phyloP scores from a whole-genome alignment of 2,113 vertebrate species.

The Agapornis roseicollis region DNA sequence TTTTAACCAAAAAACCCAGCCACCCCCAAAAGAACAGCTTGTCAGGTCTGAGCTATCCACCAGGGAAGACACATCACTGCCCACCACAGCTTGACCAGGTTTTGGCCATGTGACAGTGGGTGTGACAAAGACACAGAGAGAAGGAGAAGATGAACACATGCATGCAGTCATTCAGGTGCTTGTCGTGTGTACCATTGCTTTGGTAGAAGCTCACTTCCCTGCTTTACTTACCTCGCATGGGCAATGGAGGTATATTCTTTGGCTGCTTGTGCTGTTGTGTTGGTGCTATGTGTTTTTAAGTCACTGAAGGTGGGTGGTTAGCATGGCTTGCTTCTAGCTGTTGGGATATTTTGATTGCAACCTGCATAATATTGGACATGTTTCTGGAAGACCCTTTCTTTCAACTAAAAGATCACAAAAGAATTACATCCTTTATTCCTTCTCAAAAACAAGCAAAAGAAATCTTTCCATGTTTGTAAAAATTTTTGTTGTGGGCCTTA shows the following conservation, averaged over 20 bases:
- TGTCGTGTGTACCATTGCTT: not conserved
- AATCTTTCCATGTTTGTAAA: not conserved
- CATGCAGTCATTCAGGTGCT: not conserved
- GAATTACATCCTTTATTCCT: not conserved
- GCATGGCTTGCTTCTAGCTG: not conserved
- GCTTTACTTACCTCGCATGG: not conserved
- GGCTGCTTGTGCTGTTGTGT: accelerated
- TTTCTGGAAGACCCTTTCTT: not conserved
- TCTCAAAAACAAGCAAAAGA: not conserved
- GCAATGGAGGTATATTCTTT: not conserved
- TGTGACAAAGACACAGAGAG: not conserved
- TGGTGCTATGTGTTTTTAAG: not conserved
- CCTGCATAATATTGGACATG: accelerated
- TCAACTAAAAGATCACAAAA: not conserved
- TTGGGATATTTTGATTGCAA: not conserved
- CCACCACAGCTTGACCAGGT: not conserved
- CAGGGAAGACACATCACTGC: not conserved
- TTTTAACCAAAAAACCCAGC: not conserved
- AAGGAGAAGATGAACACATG: not conserved
- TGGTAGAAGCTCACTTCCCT: not conserved
- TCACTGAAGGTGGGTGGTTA: not conserved
- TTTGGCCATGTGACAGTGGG: not conserved
- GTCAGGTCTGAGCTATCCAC: not conserved
- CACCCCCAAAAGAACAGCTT: not conserved
- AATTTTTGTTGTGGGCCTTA: not conserved